These are phyloP conservation scores for Cosmopolites sordidus DNA, from an alignment of 2,888 invertebrate species.

Conservation along the genomic window DNA sequence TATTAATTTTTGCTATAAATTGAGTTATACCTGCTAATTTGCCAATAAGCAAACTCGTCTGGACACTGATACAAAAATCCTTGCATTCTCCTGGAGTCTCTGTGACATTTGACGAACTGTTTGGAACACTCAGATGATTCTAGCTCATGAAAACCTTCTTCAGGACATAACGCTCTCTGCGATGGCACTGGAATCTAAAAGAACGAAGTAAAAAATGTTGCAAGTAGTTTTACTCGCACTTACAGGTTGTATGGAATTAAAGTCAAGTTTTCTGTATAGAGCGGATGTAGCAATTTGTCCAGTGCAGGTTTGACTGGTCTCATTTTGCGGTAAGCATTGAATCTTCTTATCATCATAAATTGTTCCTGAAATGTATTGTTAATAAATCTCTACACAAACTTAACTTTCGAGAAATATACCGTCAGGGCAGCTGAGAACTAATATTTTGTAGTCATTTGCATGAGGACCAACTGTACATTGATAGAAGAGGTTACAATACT, in stretches of 20 bases:
- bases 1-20: too few relatives aligned
- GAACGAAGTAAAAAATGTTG: background rate
- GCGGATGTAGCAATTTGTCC: slow-evolving; percentile 55
- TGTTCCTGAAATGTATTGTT: slow-evolving; percentile 47
- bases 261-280: slow-evolving; percentile 54
- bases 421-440: slow-evolving; percentile 71
- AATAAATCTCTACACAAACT: background rate
- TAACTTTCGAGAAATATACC: slow-evolving; percentile 32
- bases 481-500: slow-evolving; percentile 78
- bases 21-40: slow-evolving; percentile 64
- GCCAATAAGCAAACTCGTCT: slow-evolving; percentile 70
- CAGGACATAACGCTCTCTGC: slow-evolving; percentile 58
- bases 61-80: slow-evolving; percentile 76
- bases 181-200: slow-evolving; percentile 60
- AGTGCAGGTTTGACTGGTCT: slow-evolving; percentile 54
- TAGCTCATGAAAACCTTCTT: slow-evolving; percentile 65
- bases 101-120: slow-evolving; percentile 68
- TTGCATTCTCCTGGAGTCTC: slow-evolving; percentile 48
- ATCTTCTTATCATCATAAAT: slow-evolving; percentile 69
- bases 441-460: slow-evolving; percentile 67
- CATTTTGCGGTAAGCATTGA: slow-evolving; percentile 65
- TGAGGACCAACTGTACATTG: slow-evolving; percentile 66
- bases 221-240: slow-evolving; percentile 30
- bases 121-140: slow-evolving; percentile 64
- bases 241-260: slow-evolving; percentile 57